Percentiles rank a stretch among this genome's conserved stretches.
phyloP scores from a whole-genome alignment of 2,888 invertebrate species.

The Patella caerulea region DNA sequence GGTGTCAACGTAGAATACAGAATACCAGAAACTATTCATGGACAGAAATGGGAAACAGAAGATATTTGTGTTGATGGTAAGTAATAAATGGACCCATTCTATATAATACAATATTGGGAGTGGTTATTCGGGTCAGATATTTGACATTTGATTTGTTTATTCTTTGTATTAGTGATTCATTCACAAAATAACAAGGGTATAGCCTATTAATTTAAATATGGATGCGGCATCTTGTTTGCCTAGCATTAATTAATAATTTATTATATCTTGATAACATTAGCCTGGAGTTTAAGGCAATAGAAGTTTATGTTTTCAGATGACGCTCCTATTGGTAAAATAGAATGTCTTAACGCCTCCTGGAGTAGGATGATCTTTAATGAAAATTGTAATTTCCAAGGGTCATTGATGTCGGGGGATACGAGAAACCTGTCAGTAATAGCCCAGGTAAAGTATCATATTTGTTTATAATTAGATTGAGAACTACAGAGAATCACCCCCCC shows the following conservation, averaged over 20 bases:
- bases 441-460: slow-evolving; percentile 27
- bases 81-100: background rate
- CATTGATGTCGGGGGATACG: slow-evolving; percentile 28
- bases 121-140: too few relatives aligned
- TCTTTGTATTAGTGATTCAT: too few relatives aligned
- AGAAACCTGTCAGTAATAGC: slow-evolving; percentile 29
- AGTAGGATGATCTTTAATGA: slow-evolving; percentile 19
- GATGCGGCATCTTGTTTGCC: too few relatives aligned
- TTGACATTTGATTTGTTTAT: too few relatives aligned
- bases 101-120: too few relatives aligned
- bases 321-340: slow-evolving; percentile 16
- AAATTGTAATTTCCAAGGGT: slow-evolving; percentile 25
- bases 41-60: background rate
- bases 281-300: background rate
- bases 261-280: too few relatives aligned
- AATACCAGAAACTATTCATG: background rate
- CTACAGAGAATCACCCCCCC: too few relatives aligned
- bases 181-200: too few relatives aligned
- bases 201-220: too few relatives aligned
- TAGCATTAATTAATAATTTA: too few relatives aligned
- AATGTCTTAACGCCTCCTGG: slow-evolving; percentile 27
- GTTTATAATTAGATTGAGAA: too few relatives aligned
- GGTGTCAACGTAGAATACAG: background rate
- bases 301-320: slow-evolving; percentile 17
- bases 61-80: slow-evolving; percentile 3